Base-by-base conservation (phyloP, 2,797 vertebrate species). In the Octomys mimax region DNA sequence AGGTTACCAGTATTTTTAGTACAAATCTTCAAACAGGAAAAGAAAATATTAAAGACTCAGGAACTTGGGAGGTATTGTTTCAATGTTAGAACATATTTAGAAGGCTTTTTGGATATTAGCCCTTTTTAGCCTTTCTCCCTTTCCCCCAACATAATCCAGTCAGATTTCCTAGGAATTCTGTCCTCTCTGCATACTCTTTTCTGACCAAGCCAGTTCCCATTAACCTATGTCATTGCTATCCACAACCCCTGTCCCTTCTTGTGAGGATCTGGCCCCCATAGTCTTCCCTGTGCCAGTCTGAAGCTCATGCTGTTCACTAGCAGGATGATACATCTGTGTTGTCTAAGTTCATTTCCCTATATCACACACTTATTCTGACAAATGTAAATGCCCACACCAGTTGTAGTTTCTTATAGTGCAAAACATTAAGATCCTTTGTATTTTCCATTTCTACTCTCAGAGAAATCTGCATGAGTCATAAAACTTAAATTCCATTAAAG, bases 371-470 rank as follows among this genome's bases (percentile, higher is more conserved):
- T 5, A 28, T 73, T 77, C 54, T n/a, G 18, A 16, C 46, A 62
- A 89, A 85, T 57, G 81, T 9, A 81, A 77, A 46, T 62, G 39
- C n/a, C 22, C n/a, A 28, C 22, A 28, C 1, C 21, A 12, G 8
- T 19, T 39, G 46, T 19, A 31, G 33, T 52, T 81, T 83, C 75
- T 82, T 18, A 62, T 4, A 78, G 36, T 18, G 13, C 12, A 75
- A 70, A 82, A 19, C 54, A 13, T 71, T 18, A 79, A 73, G 42
- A 39, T 49, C 61, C 24, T 59, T 39, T 18, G 31, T 28, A 42
- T 42, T 87, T 80, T 90, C 88, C 66, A 52, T 42, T 86, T 84
- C n/a, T 68, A 73, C n/a, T 62, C 46, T n/a, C 81, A 83, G 62
- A 86, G 70, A 85, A 83, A 66, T 31, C 39, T 21, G 0, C 22